Evolutionary conservation across 2,888 invertebrate genomes (phyloP).

Genomic region (Trichopria drosophilae): DNA sequence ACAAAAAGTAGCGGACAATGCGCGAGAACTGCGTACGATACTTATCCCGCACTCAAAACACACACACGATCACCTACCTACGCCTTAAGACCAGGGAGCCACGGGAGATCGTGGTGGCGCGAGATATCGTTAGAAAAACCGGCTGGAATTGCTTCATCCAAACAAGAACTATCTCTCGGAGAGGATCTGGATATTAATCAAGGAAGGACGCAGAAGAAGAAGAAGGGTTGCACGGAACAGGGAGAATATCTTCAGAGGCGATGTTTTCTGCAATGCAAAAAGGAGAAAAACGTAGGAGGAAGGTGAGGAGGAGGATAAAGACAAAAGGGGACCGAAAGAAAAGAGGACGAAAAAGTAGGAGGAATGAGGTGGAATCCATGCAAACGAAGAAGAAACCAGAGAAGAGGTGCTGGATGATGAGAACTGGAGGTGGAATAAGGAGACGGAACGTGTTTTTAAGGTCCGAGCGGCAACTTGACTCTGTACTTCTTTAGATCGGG

Average conservation of each 20-base stretch:
- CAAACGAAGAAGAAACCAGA: constrained; percentile 7
- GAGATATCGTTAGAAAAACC: constrained; percentile 50
- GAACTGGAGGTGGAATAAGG: constrained; percentile 32
- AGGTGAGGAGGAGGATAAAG: constrained; percentile 30
- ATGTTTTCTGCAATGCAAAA: constrained; percentile 19
- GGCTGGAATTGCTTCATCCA: constrained; percentile 55
- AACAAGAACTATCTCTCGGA: constrained; percentile 50
- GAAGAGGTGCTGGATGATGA: constrained; percentile 11
- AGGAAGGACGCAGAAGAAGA: constrained; percentile 36
- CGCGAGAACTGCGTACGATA: constrained; percentile 25
- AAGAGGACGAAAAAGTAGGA: constrained; percentile 27
- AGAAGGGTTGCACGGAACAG: constrained; percentile 30
- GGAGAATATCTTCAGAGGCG: constrained; percentile 26
- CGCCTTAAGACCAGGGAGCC: no score
- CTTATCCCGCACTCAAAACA: constrained; percentile 20
- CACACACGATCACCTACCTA: no score
- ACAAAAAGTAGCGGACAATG: constrained; percentile 35
- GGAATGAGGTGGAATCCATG: constrained; percentile 10
- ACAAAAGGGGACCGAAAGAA: constrained; percentile 24
- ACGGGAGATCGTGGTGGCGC: constrained; percentile 34
- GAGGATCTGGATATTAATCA: constrained; percentile 54
- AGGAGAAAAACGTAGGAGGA: constrained; percentile 19
- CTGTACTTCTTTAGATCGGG: constrained; percentile 30
- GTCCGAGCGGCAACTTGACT: constrained; percentile 35
- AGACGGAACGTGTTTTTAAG: constrained; percentile 45